Conservation (phyloP, 1,140 invertebrate genomes). For the Solenopsis invicta region DNA sequence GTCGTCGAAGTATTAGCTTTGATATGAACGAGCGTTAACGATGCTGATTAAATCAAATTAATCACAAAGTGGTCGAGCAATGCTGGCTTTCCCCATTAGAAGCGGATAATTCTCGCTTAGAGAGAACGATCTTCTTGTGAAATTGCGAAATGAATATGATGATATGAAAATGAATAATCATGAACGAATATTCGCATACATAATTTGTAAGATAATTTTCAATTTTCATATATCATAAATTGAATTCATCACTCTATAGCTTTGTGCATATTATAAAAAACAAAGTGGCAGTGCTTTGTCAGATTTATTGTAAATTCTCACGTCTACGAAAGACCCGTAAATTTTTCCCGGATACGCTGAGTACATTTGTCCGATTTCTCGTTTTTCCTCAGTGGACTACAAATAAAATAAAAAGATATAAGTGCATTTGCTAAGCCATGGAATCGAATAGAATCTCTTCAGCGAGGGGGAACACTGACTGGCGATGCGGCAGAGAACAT, state of each 20-base stretch:
- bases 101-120: conserved; percentile 12
- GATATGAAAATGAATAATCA: background rate
- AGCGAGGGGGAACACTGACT: background rate
- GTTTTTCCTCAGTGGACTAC: conserved; percentile 33
- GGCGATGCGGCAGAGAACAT: conserved; percentile 9
- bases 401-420: conserved; percentile 67
- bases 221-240: background rate
- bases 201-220: background rate
- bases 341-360: conserved; percentile 53
- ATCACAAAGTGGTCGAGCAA: conserved; percentile 1
- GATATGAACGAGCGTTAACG: conserved; percentile 16
- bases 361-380: background rate
- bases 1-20: background rate
- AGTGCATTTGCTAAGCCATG: conserved; percentile 40
- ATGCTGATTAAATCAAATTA: conserved; percentile 26
- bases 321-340: conserved; percentile 56
- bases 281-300: background rate
- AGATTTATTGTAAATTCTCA: conserved; percentile 52
- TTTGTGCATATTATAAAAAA: background rate
- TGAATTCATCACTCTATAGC: background rate
- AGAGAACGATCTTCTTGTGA: background rate
- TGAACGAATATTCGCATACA: background rate
- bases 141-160: background rate
- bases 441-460: background rate
- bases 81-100: background rate